phyloP scores from a whole-genome alignment of 2,113 vertebrate genomes.

The Thinocorus orbignyianus region DNA sequence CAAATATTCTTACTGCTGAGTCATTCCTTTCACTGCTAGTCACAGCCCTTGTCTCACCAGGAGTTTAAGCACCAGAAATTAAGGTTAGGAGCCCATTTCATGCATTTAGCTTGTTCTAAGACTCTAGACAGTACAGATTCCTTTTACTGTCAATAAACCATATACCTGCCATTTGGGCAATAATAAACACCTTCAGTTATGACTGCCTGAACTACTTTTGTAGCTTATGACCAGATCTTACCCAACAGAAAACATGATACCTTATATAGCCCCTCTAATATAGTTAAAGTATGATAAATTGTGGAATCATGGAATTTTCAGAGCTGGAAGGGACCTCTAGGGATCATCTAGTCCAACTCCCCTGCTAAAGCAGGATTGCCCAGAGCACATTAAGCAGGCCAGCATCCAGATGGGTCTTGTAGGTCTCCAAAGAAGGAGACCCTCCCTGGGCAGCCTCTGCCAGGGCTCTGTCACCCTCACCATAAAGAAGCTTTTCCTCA shows the following conservation, averaged over 20 bases:
- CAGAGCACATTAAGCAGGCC: no score
- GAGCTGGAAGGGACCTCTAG: no score
- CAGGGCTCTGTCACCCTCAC: no score
- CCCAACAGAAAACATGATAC: neutral
- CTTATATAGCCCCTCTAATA: neutral
- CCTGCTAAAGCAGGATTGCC: no score
- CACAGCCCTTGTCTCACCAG: neutral
- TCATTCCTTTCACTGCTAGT: neutral
- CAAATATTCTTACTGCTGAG: neutral
- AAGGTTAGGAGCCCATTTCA: neutral
- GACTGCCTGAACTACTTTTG: neutral
- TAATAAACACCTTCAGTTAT: constrained; percentile 1
- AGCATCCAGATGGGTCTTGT: no score
- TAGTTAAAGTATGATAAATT: neutral
- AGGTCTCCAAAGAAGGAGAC: no score
- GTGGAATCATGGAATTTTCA: no score
- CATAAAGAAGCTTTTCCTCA: no score
- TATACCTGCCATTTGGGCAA: neutral
- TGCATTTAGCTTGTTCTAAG: neutral
- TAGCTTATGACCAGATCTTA: neutral
- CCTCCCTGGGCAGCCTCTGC: no score
- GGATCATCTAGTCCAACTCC: no score
- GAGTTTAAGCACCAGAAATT: neutral
- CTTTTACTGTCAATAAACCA: constrained; percentile 11
- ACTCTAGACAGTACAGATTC: neutral